Conservation (phyloP, 2,113 vertebrate genomes). For the Polypterus senegalus region DNA sequence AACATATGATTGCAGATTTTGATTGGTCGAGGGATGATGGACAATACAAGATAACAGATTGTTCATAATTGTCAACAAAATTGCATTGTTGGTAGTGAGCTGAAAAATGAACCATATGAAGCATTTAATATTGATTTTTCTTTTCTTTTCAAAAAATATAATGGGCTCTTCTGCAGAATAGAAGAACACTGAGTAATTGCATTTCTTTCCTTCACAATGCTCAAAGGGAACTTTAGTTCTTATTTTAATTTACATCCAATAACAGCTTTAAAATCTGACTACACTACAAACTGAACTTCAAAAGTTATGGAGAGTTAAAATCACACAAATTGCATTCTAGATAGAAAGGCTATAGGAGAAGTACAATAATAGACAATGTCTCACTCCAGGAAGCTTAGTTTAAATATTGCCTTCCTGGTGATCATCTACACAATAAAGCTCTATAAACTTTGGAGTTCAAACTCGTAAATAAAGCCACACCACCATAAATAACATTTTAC, state of each 20-base stretch:
- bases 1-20: slow-evolving; percentile 39
- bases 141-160: slow-evolving; percentile 53
- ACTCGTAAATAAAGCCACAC: too few species aligned
- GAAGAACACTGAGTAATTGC: slow-evolving; percentile 56
- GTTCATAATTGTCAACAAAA: slow-evolving; percentile 78
- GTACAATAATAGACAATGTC: too few species aligned
- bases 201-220: slow-evolving; percentile 53
- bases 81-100: slow-evolving; percentile 65
- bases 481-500: too few species aligned
- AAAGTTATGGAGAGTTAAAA: too few species aligned
- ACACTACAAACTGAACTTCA: too few species aligned
- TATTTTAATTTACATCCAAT: slow-evolving; percentile 24
- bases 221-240: slow-evolving; percentile 29
- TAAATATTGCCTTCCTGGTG: too few species aligned
- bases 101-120: slow-evolving; percentile 57
- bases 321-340: too few species aligned
- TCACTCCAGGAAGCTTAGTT: too few species aligned
- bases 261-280: too few species aligned
- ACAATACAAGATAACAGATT: slow-evolving; percentile 52
- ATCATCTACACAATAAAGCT: too few species aligned
- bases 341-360: too few species aligned
- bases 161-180: slow-evolving; percentile 49
- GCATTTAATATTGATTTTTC: slow-evolving; percentile 72
- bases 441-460: too few species aligned
- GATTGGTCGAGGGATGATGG: slow-evolving; percentile 33